phyloP scores from a whole-genome alignment of 64 coral and sea anemone species.

The Actinia tenebrosa region DNA sequence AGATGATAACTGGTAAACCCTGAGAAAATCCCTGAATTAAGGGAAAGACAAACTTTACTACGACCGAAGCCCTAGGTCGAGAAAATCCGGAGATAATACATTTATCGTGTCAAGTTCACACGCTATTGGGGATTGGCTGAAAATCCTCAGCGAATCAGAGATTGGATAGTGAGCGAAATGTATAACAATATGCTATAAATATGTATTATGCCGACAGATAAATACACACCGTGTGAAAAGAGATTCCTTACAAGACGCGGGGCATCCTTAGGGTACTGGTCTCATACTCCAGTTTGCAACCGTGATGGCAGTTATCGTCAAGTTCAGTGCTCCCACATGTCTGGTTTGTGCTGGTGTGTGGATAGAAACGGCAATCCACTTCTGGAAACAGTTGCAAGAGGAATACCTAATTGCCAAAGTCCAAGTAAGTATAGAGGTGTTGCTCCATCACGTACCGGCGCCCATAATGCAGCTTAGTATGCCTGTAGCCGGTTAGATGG shows the following conservation, averaged over 20 bases:
- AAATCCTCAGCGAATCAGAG: too few species aligned
- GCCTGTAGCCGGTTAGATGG: too few species aligned
- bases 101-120: too few species aligned
- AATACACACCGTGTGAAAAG: slow-evolving; percentile 5
- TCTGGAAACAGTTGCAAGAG: slow-evolving; percentile 31
- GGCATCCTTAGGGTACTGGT: slow-evolving; percentile 24
- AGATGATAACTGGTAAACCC: too few species aligned
- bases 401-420: slow-evolving; percentile 37
- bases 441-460: too few species aligned
- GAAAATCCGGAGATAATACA: too few species aligned
- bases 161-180: too few species aligned
- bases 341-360: slow-evolving; percentile 68
- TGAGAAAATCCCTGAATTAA: too few species aligned
- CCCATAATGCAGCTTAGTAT: too few species aligned
- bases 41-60: too few species aligned
- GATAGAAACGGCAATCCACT: slow-evolving; percentile 39
- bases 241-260: background rate
- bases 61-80: too few species aligned
- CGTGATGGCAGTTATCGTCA: slow-evolving; percentile 35
- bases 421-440: slow-evolving; percentile 19
- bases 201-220: background rate
- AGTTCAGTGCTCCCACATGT: slow-evolving; percentile 29
- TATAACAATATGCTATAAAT: background rate
- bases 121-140: too few species aligned
- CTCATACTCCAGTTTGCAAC: slow-evolving; percentile 29